phyloP scores from a whole-genome alignment of 2,888 invertebrate species.

The Leptopterna dolabrata region DNA sequence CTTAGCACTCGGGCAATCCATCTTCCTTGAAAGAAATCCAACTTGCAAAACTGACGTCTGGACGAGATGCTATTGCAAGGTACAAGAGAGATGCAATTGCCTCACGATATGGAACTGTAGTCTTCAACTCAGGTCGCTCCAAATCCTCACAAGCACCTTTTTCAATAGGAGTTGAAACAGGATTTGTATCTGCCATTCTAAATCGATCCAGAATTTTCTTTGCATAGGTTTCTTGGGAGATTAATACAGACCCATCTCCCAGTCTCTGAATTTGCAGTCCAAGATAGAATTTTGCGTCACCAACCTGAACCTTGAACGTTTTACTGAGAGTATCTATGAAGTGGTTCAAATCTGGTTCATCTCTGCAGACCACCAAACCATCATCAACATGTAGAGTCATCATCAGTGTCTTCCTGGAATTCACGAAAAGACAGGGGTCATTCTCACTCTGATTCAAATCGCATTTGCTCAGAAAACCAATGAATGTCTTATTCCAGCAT shows the following conservation, averaged over 20 bases:
- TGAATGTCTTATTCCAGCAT: constrained; percentile 65
- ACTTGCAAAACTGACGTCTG: constrained; percentile 57
- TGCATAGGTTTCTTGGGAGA: background rate
- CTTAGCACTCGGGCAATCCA: constrained; percentile 36
- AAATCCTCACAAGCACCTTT: constrained; percentile 36
- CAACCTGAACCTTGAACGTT: constrained; percentile 57
- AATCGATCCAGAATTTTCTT: constrained; percentile 48
- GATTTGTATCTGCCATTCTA: constrained; percentile 46
- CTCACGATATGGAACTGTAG: constrained; percentile 46
- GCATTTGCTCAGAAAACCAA: constrained; percentile 61
- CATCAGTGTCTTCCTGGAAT: constrained; percentile 59
- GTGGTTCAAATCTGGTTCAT: constrained; percentile 50
- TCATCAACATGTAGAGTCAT: constrained; percentile 65
- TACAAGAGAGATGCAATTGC: constrained; percentile 38
- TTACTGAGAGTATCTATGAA: constrained; percentile 55
- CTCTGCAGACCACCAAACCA: constrained; percentile 62
- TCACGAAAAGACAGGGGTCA: constrained; percentile 65
- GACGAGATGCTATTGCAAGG: constrained; percentile 47
- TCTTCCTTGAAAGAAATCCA: constrained; percentile 41
- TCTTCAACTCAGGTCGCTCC: background rate
- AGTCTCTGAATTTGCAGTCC: constrained; percentile 60
- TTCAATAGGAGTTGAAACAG: constrained; percentile 46
- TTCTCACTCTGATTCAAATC: constrained; percentile 62
- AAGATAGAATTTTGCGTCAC: constrained; percentile 57
- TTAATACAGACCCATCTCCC: constrained; percentile 47